These are phyloP conservation scores for Malthinus seriepunctatus DNA, from an alignment of 2,888 invertebrate genomes.

Conservation along the genomic window DNA sequence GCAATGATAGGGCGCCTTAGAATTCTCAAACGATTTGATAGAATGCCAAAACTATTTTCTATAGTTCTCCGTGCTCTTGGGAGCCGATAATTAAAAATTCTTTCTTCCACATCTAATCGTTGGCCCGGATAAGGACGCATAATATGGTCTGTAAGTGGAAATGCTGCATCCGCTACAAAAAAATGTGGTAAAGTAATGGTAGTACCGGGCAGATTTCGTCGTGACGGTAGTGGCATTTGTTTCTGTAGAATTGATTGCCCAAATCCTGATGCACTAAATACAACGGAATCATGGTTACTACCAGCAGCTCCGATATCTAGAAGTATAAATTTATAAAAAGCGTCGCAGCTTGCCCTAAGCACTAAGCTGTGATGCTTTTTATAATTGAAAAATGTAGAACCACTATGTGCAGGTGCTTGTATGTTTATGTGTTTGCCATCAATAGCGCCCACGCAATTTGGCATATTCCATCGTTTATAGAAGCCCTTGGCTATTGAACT, in stretches of 20 bases:
- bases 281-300: conserved; percentile 7
- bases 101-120: background rate
- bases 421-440: conserved; percentile 11
- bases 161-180: conserved; percentile 4
- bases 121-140: conserved; percentile 9
- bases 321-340: conserved; percentile 25
- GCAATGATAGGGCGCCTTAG: conserved; percentile 16
- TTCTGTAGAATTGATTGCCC: background rate
- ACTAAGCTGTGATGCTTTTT: conserved; percentile 16
- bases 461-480: conserved; percentile 20
- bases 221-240: background rate
- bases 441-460: conserved; percentile 4
- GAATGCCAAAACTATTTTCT: conserved; percentile 9
- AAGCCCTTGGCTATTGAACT: conserved; percentile 17
- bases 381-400: conserved; percentile 18
- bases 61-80: background rate
- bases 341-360: conserved; percentile 28
- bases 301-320: conserved; percentile 28
- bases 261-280: conserved; percentile 1
- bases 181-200: background rate
- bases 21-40: background rate
- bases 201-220: background rate
- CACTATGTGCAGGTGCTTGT: conserved; percentile 9
- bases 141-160: background rate
- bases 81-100: conserved; percentile 7